A percentile compares a stretch with the other conserved stretches of the same genome.
Conservation (phyloP, 2,113 vertebrate species). For the Seriola rivoliana region DNA sequence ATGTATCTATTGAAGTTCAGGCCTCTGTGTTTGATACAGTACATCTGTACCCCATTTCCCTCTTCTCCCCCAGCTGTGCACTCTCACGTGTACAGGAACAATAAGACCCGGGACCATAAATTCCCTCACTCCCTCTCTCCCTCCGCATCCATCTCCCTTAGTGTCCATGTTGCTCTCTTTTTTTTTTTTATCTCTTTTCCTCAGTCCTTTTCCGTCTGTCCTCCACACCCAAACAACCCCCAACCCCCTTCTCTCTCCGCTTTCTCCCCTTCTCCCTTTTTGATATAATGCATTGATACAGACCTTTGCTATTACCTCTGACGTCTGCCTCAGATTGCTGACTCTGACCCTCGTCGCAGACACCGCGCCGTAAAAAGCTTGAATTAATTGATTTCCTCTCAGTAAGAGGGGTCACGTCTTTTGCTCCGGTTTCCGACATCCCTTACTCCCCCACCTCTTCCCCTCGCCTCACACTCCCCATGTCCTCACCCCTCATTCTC, state of each 20-base stretch:
- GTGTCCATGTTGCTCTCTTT: constrained; percentile 39
- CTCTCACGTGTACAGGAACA: constrained; percentile 80
- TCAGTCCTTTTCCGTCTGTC: constrained; percentile 24
- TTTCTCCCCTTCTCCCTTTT: not conserved
- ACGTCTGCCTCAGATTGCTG: constrained; percentile 56
- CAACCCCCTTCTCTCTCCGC: not conserved
- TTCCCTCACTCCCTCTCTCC: constrained; percentile 62
- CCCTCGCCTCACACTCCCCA: constrained; percentile 25
- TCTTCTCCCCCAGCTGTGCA: constrained; percentile 76
- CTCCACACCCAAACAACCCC: constrained; percentile 27
- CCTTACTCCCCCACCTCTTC: constrained; percentile 45
- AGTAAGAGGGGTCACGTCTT: constrained; percentile 85
- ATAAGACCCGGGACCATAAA: constrained; percentile 71
- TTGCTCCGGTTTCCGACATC: constrained; percentile 78
- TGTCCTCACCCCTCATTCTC: constrained; percentile 19
- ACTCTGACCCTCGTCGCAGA: constrained; percentile 58
- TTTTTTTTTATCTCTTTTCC: constrained; percentile 39
- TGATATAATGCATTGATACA: constrained; percentile 37
- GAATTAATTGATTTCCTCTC: constrained; percentile 90
- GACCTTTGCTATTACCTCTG: constrained; percentile 21
- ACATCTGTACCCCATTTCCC: constrained; percentile 82
- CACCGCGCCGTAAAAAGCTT: constrained; percentile 59
- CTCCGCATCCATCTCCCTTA: constrained; percentile 61
- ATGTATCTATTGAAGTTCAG: constrained; percentile 82
- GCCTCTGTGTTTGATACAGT: constrained; percentile 77